Percentiles rank a stretch among this genome's conserved stretches.
These are phyloP conservation scores for Isaurus tuberculatus DNA, from an alignment of 92 coral and sea anemone genomes.

Conservation along the genomic window DNA sequence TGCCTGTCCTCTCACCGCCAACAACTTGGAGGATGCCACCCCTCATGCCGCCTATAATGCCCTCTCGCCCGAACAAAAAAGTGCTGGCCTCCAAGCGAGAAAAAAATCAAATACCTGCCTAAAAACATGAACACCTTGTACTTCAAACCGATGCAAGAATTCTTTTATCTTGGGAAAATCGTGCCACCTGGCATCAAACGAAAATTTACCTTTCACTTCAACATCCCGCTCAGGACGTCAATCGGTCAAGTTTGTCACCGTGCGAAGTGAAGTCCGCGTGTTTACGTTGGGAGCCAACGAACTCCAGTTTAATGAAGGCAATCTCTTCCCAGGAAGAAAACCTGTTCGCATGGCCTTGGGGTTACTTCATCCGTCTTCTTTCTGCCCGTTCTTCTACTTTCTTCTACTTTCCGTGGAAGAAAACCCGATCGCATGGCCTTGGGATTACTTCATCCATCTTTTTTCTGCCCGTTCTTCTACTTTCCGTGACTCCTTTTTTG, in stretches of 20 bases:
- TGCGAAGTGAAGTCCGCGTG: background rate
- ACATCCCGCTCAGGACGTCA: background rate
- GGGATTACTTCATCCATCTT: too few relatives aligned
- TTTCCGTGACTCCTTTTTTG: too few relatives aligned
- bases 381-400: too few relatives aligned
- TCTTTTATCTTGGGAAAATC: background rate
- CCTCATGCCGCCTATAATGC: background rate
- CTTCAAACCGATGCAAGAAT: slow-evolving; percentile 6
- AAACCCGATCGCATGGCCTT: too few relatives aligned
- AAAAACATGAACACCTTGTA: background rate
- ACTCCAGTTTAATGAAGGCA: background rate
- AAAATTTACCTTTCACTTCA: background rate
- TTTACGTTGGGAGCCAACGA: background rate
- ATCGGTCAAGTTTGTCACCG: background rate
- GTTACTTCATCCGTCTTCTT: too few relatives aligned
- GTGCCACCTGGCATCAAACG: background rate
- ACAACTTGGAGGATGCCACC: background rate
- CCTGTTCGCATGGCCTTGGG: slow-evolving; percentile 7
- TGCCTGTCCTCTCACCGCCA: background rate
- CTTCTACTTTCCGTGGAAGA: too few relatives aligned
- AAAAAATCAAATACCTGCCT: background rate
- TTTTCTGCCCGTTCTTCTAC: too few relatives aligned
- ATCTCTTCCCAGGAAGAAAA: background rate
- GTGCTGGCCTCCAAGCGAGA: background rate
- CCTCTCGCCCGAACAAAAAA: background rate